These are phyloP conservation scores for Beris chalybata DNA, from an alignment of 2,888 invertebrate genomes.

Conservation along the genomic window DNA sequence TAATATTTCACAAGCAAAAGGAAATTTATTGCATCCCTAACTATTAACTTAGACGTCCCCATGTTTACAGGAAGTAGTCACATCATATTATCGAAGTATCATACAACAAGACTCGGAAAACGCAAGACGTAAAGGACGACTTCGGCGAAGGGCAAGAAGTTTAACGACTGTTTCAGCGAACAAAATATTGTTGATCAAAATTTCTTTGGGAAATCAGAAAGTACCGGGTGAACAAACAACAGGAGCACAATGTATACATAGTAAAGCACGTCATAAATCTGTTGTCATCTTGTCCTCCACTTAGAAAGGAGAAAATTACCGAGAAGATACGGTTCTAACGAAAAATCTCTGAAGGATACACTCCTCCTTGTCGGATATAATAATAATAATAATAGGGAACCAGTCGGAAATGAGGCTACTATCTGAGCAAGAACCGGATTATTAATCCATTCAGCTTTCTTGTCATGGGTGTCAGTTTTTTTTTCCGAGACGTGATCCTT, in stretches of 20 bases:
- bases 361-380: not conserved
- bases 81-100: not conserved
- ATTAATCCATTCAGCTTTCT: conserved; percentile 29
- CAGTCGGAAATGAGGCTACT: conserved; percentile 2
- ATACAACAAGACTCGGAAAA: not conserved
- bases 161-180: conserved; percentile 9
- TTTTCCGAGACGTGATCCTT: not conserved
- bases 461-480: conserved; percentile 11
- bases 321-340: conserved; percentile 10
- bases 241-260: conserved; percentile 5
- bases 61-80: not conserved
- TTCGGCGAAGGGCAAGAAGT: not conserved
- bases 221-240: conserved; percentile 5
- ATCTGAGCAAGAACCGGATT: conserved; percentile 18
- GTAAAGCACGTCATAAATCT: conserved; percentile 27
- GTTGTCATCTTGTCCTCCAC: conserved; percentile 24
- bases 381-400: conserved; percentile 13
- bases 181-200: conserved; percentile 26
- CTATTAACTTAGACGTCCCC: not conserved
- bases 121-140: not conserved
- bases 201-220: conserved; percentile 18
- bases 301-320: conserved; percentile 11
- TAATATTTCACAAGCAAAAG: conserved; percentile 20
- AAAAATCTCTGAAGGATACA: conserved; percentile 10
- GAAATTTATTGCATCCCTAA: conserved; percentile 22